phyloP scores from a whole-genome alignment of 2,797 vertebrate genomes.

The Morus bassanus region DNA sequence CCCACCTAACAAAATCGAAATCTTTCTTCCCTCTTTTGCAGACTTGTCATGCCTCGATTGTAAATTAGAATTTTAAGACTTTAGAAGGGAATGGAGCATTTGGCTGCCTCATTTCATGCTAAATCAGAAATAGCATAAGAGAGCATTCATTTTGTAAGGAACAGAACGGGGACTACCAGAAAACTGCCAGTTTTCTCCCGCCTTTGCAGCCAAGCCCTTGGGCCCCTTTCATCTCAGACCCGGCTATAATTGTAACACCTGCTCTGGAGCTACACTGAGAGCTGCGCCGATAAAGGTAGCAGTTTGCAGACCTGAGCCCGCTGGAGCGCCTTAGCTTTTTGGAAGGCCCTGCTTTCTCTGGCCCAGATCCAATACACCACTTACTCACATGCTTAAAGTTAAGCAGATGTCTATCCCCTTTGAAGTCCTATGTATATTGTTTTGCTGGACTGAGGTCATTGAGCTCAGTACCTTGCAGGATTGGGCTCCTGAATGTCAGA shows the following conservation, averaged over 20 bases:
- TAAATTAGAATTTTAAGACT: constrained; percentile 13
- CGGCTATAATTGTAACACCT: constrained; percentile 18
- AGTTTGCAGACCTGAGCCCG: background rate
- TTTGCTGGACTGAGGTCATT: constrained; percentile 57
- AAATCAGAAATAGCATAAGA: background rate
- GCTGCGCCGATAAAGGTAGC: background rate
- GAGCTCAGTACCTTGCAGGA: constrained; percentile 65
- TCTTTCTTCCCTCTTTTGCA: background rate
- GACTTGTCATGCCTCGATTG: background rate
- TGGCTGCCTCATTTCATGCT: constrained; percentile 5
- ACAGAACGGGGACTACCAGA: background rate
- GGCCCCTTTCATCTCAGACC: constrained; percentile 27
- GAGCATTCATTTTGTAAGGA: background rate
- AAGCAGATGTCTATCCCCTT: constrained; percentile 64
- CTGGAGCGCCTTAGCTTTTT: background rate
- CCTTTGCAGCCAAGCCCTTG: background rate
- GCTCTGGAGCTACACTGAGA: background rate
- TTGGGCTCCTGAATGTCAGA: constrained; percentile 63
- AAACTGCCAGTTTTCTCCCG: background rate
- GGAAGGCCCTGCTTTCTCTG: constrained; percentile 43
- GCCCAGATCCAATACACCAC: constrained; percentile 49
- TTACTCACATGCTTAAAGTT: constrained; percentile 67
- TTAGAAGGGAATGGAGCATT: background rate
- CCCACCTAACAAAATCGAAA: background rate
- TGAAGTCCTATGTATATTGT: constrained; percentile 63